phyloP scores from a whole-genome alignment of 2,888 invertebrate species.

The Cephalotes varians region DNA sequence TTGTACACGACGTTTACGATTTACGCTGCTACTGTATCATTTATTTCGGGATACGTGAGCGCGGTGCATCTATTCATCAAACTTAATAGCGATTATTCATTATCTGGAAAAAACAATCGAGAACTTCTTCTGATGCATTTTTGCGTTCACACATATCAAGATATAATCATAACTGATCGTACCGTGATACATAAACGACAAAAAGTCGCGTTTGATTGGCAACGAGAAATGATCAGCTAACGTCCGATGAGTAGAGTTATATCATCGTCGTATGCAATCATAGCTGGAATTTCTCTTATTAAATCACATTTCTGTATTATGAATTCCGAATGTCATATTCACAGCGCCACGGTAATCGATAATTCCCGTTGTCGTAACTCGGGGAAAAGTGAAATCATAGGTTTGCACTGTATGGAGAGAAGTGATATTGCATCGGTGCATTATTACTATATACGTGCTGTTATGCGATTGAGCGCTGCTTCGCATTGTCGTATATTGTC shows the following conservation, averaged over 20 bases:
- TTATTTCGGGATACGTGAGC: constrained; percentile 29
- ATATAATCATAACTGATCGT: neutral
- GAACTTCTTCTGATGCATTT: neutral
- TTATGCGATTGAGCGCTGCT: constrained; percentile 33
- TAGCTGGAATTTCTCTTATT: constrained; percentile 37
- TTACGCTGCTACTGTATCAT: constrained; percentile 35
- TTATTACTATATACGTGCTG: constrained; percentile 36
- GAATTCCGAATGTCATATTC: constrained; percentile 24
- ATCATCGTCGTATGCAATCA: constrained; percentile 29
- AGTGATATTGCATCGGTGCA: constrained; percentile 8
- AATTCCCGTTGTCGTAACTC: constrained; percentile 47
- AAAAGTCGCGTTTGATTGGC: neutral
- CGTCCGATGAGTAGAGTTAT: constrained; percentile 14
- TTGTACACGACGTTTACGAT: constrained; percentile 21
- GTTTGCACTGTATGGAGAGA: constrained; percentile 27
- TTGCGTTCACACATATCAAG: neutral
- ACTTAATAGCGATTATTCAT: constrained; percentile 27
- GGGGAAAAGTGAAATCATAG: constrained; percentile 47
- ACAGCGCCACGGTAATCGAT: constrained; percentile 36
- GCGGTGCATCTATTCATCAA: constrained; percentile 30
- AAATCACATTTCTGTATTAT: constrained; percentile 31
- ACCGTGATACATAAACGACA: neutral
- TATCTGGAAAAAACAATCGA: neutral
- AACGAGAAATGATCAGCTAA: constrained; percentile 12
- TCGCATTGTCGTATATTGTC: constrained; percentile 5